Conservation (phyloP, 2,797 vertebrate genomes). For the Mus caroli region DNA sequence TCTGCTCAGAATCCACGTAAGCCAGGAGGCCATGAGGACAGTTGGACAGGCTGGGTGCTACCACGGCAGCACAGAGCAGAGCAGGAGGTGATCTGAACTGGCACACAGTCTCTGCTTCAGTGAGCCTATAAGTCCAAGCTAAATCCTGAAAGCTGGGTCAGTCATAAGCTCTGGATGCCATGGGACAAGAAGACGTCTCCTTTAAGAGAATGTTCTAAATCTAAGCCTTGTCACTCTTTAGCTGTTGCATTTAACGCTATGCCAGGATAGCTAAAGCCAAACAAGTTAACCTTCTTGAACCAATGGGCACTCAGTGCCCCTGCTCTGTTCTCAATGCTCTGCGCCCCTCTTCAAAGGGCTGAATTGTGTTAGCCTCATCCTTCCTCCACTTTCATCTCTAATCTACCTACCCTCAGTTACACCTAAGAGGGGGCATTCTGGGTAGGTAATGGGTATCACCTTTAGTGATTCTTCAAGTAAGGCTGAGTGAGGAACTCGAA, state of each 20-base stretch:
- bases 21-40: not conserved
- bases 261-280: constrained; percentile 38
- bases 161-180: not conserved
- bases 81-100: not conserved
- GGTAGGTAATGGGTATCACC: not conserved
- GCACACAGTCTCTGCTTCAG: not conserved
- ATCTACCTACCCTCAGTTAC: not conserved
- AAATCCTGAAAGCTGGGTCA: constrained; percentile 40
- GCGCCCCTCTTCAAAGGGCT: not conserved
- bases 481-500: not conserved
- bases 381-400: constrained; percentile 28
- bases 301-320: constrained; percentile 23
- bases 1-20: not conserved
- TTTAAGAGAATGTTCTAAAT: not conserved
- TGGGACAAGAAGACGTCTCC: not conserved
- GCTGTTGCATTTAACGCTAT: constrained; percentile 69
- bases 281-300: constrained; percentile 72
- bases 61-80: not conserved
- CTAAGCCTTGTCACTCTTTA: not conserved
- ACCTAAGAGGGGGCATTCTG: not conserved
- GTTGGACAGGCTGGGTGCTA: not conserved
- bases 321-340: not conserved
- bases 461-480: not conserved
- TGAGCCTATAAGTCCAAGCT: not conserved
- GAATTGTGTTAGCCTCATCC: not conserved